A percentile compares a stretch with the other conserved stretches of the same genome.
These are phyloP conservation scores for Danio choprae DNA, from an alignment of 2,797 vertebrate genomes.

Conservation along the genomic window DNA sequence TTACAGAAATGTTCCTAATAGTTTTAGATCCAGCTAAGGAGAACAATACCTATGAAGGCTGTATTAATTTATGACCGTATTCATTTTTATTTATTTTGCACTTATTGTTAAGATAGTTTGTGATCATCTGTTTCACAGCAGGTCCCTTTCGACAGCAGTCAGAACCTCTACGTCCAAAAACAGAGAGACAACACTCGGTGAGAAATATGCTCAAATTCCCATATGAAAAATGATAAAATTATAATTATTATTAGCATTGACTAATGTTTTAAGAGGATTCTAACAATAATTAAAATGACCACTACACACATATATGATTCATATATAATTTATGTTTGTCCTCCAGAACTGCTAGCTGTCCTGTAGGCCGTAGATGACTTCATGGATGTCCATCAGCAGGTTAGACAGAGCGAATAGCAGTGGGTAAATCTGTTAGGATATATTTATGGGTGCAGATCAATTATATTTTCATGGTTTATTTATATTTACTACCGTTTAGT, in stretches of 20 bases:
- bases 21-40: not conserved
- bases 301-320: too few species aligned
- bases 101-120: not conserved
- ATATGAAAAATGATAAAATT: not conserved
- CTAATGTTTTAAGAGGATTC: not conserved
- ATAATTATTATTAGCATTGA: not conserved
- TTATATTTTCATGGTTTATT: too few species aligned
- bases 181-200: constrained; percentile 60
- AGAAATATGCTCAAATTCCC: not conserved
- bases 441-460: too few species aligned
- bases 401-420: constrained; percentile 65
- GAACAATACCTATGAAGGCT: not conserved
- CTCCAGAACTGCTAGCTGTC: constrained; percentile 85
- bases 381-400: constrained; percentile 79
- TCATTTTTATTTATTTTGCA: too few species aligned
- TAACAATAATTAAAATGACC: not conserved
- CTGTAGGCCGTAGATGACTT: constrained; percentile 59
- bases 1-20: not conserved
- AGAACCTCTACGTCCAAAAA: constrained; percentile 57
- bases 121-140: constrained; percentile 32
- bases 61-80: not conserved
- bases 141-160: constrained; percentile 54
- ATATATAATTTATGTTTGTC: constrained; percentile 55
- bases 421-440: not conserved
- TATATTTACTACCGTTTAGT: too few species aligned